These are phyloP conservation scores for Bombus superbus DNA, from an alignment of 1,140 invertebrate genomes.

Conservation along the genomic window DNA sequence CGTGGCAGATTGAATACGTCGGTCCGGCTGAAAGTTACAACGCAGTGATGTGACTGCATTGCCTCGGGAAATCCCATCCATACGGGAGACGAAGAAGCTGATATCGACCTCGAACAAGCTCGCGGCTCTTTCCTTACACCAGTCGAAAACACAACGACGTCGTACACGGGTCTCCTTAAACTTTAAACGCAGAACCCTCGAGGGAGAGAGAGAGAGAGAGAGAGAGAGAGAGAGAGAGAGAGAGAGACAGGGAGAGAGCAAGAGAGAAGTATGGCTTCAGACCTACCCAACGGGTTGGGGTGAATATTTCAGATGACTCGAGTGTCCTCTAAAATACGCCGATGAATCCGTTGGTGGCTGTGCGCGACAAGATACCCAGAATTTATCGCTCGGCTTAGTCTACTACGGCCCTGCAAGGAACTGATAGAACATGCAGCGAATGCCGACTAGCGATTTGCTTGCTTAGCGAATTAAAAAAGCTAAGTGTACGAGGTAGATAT, in stretches of 20 bases:
- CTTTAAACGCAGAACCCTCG: slow-evolving; percentile 46
- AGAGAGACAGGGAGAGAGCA: not conserved
- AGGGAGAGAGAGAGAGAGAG: slow-evolving; percentile 3
- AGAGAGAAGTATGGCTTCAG: slow-evolving; percentile 14
- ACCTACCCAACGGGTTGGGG: slow-evolving; percentile 28
- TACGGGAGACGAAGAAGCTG: slow-evolving; percentile 29
- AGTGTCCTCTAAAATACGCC: slow-evolving; percentile 54
- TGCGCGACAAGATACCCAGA: slow-evolving; percentile 39
- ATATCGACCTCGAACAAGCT: slow-evolving; percentile 45
- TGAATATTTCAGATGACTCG: slow-evolving; percentile 58
- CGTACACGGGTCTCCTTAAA: slow-evolving; percentile 47
- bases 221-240: not conserved
- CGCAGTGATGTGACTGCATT: not conserved
- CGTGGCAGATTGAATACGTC: not conserved
- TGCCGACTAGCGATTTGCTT: not conserved
- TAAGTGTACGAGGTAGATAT: not conserved
- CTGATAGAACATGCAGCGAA: slow-evolving; percentile 4
- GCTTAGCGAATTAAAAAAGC: not conserved
- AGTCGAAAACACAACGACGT: slow-evolving; percentile 35
- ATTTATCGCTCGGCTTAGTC: slow-evolving; percentile 37
- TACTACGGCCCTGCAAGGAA: not conserved
- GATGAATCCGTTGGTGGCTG: slow-evolving; percentile 40
- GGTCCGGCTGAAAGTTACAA: slow-evolving; percentile 13
- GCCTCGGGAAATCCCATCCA: slow-evolving; percentile 2
- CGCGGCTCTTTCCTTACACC: not conserved